Conservation (phyloP, 92 coral and sea anemone species). For the Muricea muricata region DNA sequence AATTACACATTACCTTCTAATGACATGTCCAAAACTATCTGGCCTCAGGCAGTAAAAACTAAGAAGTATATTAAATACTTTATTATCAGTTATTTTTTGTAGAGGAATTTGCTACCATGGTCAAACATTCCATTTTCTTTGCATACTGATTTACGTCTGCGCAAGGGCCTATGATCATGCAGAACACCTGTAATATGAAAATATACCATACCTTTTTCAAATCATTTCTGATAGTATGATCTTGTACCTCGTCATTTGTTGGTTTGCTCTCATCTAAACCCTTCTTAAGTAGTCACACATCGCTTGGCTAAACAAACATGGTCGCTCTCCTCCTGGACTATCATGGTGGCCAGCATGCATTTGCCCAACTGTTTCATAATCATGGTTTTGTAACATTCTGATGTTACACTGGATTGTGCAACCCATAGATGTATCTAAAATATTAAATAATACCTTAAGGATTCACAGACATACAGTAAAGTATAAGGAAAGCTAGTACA, state of each 20-base stretch:
- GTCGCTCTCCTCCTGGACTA: constrained; percentile 57
- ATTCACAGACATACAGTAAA: too few relatives aligned
- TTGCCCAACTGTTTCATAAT: constrained; percentile 43
- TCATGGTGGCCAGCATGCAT: constrained; percentile 55
- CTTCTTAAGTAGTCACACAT: constrained; percentile 38
- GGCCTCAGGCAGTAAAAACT: too few relatives aligned
- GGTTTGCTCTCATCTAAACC: constrained; percentile 46
- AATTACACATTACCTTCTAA: too few relatives aligned
- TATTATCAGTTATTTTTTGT: too few relatives aligned
- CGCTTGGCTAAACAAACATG: constrained; percentile 54
- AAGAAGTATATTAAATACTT: too few relatives aligned
- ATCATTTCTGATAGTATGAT: constrained; percentile 22
- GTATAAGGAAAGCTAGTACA: too few relatives aligned
- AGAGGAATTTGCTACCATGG: too few relatives aligned
- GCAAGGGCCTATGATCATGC: too few relatives aligned
- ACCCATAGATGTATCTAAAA: constrained; percentile 49
- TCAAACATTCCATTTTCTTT: too few relatives aligned
- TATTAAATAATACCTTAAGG: neutral
- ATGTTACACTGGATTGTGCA: constrained; percentile 40
- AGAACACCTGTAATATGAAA: too few relatives aligned
- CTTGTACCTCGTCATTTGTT: constrained; percentile 42
- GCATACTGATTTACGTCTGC: too few relatives aligned
- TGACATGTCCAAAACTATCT: too few relatives aligned
- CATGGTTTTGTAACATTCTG: constrained; percentile 41
- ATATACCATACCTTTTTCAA: neutral